Base-by-base conservation (phyloP, 2,888 invertebrate species). In the Apotomis capreana region DNA sequence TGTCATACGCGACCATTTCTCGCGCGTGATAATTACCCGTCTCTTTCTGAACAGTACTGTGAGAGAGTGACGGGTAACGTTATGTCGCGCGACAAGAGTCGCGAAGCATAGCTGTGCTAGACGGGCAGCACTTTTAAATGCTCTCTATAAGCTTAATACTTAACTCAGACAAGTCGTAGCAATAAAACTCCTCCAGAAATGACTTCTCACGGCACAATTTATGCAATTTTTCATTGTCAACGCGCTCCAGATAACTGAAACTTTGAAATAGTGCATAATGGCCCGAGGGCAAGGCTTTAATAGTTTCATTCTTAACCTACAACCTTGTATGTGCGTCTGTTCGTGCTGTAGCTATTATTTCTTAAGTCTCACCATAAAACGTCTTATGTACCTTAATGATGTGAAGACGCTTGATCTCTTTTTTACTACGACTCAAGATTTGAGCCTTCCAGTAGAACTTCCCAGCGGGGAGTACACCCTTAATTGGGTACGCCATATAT, bases 401-500 rank as follows among this genome's bases (percentile, higher is more conserved):
- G 4, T 46, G 8, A 57, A 65, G 26, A 46, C 26, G 46, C 55
- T 65, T 57, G 65, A n/a, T 46, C n/a, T n/a, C 65, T 65, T 65
- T 40, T 65, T 57, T 57, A 46, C 4, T 44, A 65, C 13, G 15
- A 26, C 46, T 65, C 44, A 46, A 36, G 55, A 57, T 57, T 83
- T 82, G 84, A 85, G 87, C 84, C 86, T 86, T 84, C 85, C 89
- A 84, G 90, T 89, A 87, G 90, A 89, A 79, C 78, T 77, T 82
- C 81, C 88, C 92, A 92, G 92, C 92, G 85, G 92, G 92, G 90
- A 84, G 92, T 82, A 79, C 78, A 77, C 81, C 92, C 91, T 89
- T 92, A 92, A 93, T 93, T 93, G 92, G 92, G 83, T 87, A 87
- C 81, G 89, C 91, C 88, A 92, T 93, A 92, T 87, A 79, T 81